These are phyloP conservation scores for Neolamprologus tretocephalus DNA, from an alignment of 2,113 vertebrate species.

Conservation along the genomic window DNA sequence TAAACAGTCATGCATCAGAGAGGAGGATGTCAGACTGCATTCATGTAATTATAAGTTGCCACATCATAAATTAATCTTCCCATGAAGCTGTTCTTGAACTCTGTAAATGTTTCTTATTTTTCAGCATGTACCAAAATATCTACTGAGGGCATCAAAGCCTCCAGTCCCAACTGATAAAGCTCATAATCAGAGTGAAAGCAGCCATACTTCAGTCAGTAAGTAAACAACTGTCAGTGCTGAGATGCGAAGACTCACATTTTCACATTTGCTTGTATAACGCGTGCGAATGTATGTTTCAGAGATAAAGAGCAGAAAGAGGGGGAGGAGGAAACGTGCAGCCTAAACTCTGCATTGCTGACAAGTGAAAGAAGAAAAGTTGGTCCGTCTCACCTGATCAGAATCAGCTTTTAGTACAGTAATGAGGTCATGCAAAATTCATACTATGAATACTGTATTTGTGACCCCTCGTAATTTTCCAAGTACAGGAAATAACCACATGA, in stretches of 20 bases:
- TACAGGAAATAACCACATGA: not conserved
- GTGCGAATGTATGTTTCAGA: not conserved
- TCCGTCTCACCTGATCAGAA: not conserved
- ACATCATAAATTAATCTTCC: not conserved
- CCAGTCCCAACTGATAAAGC: not conserved
- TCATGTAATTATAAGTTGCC: not conserved
- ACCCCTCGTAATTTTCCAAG: not conserved
- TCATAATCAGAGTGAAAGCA: not conserved
- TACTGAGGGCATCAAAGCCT: not conserved
- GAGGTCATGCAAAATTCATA: not conserved
- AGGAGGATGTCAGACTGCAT: not conserved
- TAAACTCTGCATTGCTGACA: not conserved
- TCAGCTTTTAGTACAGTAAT: not conserved
- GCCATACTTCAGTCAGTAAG: not conserved
- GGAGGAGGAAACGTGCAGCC: not conserved
- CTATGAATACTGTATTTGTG: not conserved
- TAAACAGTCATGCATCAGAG: not conserved
- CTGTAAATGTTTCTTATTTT: not conserved
- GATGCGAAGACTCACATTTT: not conserved
- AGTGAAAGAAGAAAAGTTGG: not conserved
- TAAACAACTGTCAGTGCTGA: not conserved
- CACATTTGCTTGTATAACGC: not conserved
- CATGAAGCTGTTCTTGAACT: not conserved
- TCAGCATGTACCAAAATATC: conserved; percentile 51
- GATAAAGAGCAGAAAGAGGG: not conserved